Conservation (phyloP, 2,888 invertebrate genomes). For the Hofmannophila pseudospretella region DNA sequence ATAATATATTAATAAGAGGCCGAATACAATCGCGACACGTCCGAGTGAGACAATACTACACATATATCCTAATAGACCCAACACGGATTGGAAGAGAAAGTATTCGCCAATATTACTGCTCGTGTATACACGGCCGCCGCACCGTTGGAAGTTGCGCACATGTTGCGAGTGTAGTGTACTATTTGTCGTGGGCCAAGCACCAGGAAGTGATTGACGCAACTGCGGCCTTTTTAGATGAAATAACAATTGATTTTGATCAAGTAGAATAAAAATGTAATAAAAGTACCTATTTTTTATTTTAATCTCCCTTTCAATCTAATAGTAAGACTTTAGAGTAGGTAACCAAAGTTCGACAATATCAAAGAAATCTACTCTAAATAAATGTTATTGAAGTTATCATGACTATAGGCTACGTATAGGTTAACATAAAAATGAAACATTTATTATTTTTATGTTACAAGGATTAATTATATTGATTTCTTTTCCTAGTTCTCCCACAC, state of each 20-base stretch:
- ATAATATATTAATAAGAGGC: too few relatives aligned
- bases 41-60: too few relatives aligned
- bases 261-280: not conserved
- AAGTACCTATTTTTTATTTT: not conserved
- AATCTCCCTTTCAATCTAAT: too few relatives aligned
- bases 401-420: not conserved
- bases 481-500: not conserved
- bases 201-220: slow-evolving; percentile 3
- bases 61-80: slow-evolving; percentile 11
- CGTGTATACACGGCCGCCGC: slow-evolving; percentile 10
- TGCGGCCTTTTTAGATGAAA: slow-evolving; percentile 10
- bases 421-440: not conserved
- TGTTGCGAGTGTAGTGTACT: slow-evolving; percentile 8
- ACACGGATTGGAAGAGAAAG: slow-evolving; percentile 6
- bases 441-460: too few relatives aligned
- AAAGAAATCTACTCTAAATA: not conserved
- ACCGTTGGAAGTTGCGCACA: slow-evolving; percentile 9
- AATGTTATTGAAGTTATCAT: not conserved
- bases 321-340: too few relatives aligned
- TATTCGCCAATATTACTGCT: slow-evolving; percentile 9
- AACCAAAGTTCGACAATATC: not conserved
- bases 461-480: not conserved
- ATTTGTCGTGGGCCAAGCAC: slow-evolving; percentile 8
- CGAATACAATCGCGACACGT: too few relatives aligned
- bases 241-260: slow-evolving; percentile 1